Percentiles rank a stretch among this genome's conserved stretches.
phyloP scores from a whole-genome alignment of 1,140 invertebrate genomes.

The Branchinecta lynchi region DNA sequence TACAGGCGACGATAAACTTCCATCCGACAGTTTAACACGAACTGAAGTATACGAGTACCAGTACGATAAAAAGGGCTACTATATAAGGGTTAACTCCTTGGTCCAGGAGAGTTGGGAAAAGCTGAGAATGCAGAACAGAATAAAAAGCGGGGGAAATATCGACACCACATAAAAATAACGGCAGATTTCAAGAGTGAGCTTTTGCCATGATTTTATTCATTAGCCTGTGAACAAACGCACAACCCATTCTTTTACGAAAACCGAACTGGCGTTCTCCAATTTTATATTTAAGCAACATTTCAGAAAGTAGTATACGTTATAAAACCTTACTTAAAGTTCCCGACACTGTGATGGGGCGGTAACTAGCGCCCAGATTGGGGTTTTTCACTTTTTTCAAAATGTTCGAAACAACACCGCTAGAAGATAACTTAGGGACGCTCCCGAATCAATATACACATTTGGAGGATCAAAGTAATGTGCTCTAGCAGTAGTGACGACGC shows the following conservation, averaged over 20 bases:
- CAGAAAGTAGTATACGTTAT: too few relatives aligned
- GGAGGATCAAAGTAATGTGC: not conserved
- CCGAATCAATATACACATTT: constrained; percentile 9
- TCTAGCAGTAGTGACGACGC: constrained; percentile 1
- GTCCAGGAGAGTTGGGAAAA: not conserved
- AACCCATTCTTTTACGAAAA: too few relatives aligned
- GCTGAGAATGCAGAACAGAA: constrained; percentile 2
- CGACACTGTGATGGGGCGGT: constrained; percentile 4
- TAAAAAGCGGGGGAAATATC: constrained; percentile 5
- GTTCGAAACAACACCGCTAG: not conserved
- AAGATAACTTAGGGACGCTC: constrained; percentile 9
- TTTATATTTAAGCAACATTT: too few relatives aligned
- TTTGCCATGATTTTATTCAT: constrained; percentile 10
- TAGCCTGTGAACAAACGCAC: too few relatives aligned
- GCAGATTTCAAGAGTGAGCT: constrained; percentile 4
- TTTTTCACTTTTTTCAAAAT: constrained; percentile 7
- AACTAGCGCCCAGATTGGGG: constrained; percentile 4
- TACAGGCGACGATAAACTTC: too few relatives aligned
- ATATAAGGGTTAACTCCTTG: constrained; percentile 10
- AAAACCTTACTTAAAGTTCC: too few relatives aligned
- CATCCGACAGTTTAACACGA: too few relatives aligned
- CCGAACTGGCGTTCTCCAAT: too few relatives aligned
- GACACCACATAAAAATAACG: constrained; percentile 6
- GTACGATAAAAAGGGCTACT: constrained; percentile 9
- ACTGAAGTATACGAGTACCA: too few relatives aligned